Percentiles rank a stretch among this genome's conserved stretches.
Conservation (phyloP, 2,113 vertebrate species). For the Rhinopithecus roxellana region DNA sequence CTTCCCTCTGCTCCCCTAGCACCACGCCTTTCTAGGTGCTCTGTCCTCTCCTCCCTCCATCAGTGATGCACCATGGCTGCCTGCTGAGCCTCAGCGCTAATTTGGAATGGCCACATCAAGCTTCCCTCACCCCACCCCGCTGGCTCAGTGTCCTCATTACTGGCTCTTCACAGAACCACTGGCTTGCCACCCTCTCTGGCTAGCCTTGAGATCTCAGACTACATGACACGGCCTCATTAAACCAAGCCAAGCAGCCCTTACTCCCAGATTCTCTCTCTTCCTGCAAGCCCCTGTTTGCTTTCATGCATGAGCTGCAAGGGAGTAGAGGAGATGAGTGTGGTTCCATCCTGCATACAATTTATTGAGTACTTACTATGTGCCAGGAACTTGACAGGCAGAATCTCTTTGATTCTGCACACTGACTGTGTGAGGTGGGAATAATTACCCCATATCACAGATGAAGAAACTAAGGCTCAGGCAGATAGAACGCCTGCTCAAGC, state of each 20-base stretch:
- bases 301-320: neutral
- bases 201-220: neutral
- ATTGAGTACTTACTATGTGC: accelerated
- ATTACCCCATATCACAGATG: neutral
- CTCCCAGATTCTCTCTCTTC: neutral
- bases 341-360: neutral
- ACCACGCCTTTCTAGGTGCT: neutral
- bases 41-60: neutral
- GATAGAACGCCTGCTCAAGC: neutral
- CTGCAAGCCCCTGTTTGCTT: neutral
- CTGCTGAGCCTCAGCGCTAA: neutral
- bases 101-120: neutral
- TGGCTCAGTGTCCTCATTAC: slow-evolving; percentile 19
- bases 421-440: neutral
- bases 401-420: neutral
- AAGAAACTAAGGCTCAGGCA: neutral
- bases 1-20: neutral
- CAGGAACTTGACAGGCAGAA: too few relatives aligned
- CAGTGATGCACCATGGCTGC: neutral
- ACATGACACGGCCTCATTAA: slow-evolving; percentile 24
- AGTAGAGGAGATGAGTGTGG: accelerated
- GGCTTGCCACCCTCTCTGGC: neutral
- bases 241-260: neutral
- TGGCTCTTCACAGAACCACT: neutral
- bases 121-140: neutral